Conservation (phyloP, 2,888 invertebrate species). For the Xestia xanthographa region DNA sequence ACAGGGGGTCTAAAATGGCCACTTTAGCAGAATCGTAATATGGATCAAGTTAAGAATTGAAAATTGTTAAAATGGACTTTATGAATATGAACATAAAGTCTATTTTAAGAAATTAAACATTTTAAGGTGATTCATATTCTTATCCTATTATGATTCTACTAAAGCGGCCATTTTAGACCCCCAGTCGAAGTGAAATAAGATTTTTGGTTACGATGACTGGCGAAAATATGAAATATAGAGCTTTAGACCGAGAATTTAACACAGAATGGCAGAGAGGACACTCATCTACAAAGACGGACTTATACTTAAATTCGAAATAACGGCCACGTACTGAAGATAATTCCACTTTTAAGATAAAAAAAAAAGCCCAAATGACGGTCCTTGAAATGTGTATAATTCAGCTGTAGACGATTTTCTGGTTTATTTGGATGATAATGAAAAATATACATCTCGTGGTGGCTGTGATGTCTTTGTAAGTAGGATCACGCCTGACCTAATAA, state of each 20-base stretch:
- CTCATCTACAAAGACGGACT: background rate
- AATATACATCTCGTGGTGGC: background rate
- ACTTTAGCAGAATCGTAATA: no score
- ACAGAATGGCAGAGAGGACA: background rate
- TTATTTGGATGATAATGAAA: background rate
- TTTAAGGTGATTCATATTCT: no score
- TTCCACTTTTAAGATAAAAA: background rate
- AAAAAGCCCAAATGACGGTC: background rate
- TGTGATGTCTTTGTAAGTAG: background rate
- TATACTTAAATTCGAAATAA: background rate
- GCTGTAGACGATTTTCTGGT: background rate
- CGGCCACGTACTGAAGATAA: background rate
- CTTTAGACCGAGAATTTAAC: background rate
- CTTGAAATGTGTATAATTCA: background rate
- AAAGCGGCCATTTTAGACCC: no score
- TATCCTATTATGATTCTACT: no score
- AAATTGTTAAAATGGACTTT: no score
- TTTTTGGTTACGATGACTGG: no score
- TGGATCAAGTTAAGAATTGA: no score
- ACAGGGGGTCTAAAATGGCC: no score
- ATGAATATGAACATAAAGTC: no score
- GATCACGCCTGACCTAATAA: background rate
- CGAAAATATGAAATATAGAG: background rate
- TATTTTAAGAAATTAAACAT: no score
- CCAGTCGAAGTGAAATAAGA: no score